Base-by-base conservation (phyloP, 2,888 invertebrate genomes). In the Pseudococcus jackbeardsleyi region DNA sequence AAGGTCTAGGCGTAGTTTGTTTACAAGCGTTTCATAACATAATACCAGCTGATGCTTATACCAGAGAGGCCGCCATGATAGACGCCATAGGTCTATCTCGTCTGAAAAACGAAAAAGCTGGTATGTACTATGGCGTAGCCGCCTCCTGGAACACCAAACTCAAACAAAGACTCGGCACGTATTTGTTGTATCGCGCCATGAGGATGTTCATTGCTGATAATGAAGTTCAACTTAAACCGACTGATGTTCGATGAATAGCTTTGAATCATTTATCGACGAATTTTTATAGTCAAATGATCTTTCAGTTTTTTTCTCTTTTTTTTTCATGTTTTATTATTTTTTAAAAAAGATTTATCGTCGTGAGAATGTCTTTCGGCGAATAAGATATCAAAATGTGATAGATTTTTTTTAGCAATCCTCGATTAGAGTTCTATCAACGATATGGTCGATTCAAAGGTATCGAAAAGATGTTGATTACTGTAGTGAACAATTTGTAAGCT, bases 31-130 rank as follows among this genome's bases (percentile, higher is more conserved):
- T 97, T 91, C 97, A 97, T 90, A 97, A 98, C 91, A 94, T 96
- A 0, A 95, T 97, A 85, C 96, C 97, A 0, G 96, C 95, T 0
- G 99, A 99, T 91, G 99, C 99, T 0, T 97, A 95, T 90, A 97
- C 98, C 0, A 93, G 98, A 89, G 99, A 99, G 92, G 98, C 98
- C 0, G 94, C 96, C 12, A 98, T 99, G 94, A 98, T 99, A 19
- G 96, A 97, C 90, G 96, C 97, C 0, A 91, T 99, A 9, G 96
- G 96, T 0, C 90, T 96, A 6, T 91, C 93, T 0, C 95, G 95
- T 91, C 92, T 98, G 90, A 95, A 95, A 54, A 98, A 98, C 92
- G 92, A 94, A 22, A 95, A 95, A 91, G 92, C 92, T 50, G 98
- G 98, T 0, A 95, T 96, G 89, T 97, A 96, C 91, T 97, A 98